These are phyloP conservation scores for Atractosteus spatula DNA, from an alignment of 2,113 vertebrate species.

Conservation along the genomic window DNA sequence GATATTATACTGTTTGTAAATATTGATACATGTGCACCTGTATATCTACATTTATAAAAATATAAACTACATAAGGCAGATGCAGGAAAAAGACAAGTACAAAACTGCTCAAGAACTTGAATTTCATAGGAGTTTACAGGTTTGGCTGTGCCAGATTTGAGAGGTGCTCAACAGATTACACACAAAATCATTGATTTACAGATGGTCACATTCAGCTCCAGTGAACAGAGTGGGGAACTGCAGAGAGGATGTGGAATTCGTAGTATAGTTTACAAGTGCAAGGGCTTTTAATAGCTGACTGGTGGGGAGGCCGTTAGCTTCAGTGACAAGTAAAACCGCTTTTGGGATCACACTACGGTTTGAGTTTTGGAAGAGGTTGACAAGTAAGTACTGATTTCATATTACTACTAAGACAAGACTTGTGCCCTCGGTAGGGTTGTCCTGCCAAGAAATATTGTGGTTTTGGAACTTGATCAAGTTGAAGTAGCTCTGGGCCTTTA, in stretches of 20 bases:
- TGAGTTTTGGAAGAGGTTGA: conserved; percentile 6
- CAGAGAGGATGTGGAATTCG: too few relatives aligned
- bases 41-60: too few relatives aligned
- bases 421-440: not conserved
- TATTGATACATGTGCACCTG: too few relatives aligned
- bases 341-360: not conserved
- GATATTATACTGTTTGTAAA: too few relatives aligned
- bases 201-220: too few relatives aligned
- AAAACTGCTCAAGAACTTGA: too few relatives aligned
- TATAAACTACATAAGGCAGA: too few relatives aligned
- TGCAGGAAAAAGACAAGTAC: too few relatives aligned
- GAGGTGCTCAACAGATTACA: not conserved
- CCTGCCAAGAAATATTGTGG: not conserved
- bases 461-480: conserved; percentile 7
- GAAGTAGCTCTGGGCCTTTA: conserved; percentile 9
- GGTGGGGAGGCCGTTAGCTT: not conserved
- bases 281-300: not conserved
- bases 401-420: not conserved
- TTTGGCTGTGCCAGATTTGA: not conserved
- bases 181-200: too few relatives aligned
- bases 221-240: too few relatives aligned
- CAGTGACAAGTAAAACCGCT: not conserved
- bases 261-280: not conserved
- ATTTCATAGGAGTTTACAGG: too few relatives aligned
- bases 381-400: conserved; percentile 20